Percentiles rank a stretch among this genome's conserved stretches.
These are phyloP conservation scores for Leptobrachium leishanense DNA, from an alignment of 2,113 vertebrate genomes.

Conservation along the genomic window DNA sequence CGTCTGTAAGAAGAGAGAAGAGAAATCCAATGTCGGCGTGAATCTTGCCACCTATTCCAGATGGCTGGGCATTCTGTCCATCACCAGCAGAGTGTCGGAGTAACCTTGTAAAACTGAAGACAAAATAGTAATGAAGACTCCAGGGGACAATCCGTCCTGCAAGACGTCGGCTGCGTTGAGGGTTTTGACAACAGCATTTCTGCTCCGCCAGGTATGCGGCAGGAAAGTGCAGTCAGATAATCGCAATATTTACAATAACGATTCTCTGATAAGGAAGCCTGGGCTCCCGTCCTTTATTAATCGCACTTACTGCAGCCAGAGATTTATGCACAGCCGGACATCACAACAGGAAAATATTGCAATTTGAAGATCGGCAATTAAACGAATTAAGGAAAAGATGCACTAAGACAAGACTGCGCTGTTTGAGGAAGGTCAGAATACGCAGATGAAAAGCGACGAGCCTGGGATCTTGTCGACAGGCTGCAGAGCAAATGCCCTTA, in stretches of 20 bases:
- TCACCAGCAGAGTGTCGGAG: conserved; percentile 40
- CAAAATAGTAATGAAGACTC: conserved; percentile 47
- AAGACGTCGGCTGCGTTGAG: conserved; percentile 23
- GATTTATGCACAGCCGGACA: not conserved
- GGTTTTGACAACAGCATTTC: conserved; percentile 30
- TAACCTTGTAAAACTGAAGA: conserved; percentile 56
- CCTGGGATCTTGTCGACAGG: not conserved
- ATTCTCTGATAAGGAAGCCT: conserved; percentile 26
- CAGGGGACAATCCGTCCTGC: conserved; percentile 31
- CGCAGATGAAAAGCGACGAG: not conserved
- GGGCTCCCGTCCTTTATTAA: too few relatives aligned
- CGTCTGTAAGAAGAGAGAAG: not conserved
- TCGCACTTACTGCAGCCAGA: too few relatives aligned
- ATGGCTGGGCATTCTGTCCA: conserved; percentile 40
- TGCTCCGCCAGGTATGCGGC: not conserved
- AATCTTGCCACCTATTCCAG: conserved; percentile 50
- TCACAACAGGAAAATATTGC: not conserved
- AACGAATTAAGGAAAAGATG: not conserved
- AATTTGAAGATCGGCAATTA: not conserved
- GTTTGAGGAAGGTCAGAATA: not conserved
- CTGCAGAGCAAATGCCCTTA: not conserved
- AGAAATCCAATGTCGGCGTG: conserved; percentile 25
- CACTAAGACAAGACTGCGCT: not conserved
- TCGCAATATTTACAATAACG: conserved; percentile 7
- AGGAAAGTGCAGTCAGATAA: not conserved